Evolutionary conservation across 2,113 vertebrate genomes (phyloP), one percentile per base, ranked within the genome.

Genomic region (Pogonocichla stellata): DNA sequence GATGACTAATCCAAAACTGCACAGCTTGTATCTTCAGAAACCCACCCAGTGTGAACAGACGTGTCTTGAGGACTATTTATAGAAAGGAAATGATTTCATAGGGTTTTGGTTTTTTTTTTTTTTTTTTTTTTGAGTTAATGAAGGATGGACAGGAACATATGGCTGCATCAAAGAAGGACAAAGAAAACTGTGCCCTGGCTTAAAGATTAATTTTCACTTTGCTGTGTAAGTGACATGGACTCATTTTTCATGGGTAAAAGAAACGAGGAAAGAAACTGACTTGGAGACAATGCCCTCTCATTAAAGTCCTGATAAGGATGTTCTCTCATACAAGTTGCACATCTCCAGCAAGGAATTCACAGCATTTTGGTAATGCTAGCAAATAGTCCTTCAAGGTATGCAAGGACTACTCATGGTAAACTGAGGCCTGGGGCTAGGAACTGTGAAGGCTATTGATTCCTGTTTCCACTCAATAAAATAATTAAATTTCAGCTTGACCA

Each of bases 161-260:
- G 81, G 56, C 43, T 86, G 58, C 50, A 67, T 61, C 47, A 82
- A 84, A 84, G 40, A 69, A 69, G 56, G 61, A 84, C 62, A 95
- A 90, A 70, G 58, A 66, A 93, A 53, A 2, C 31, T 48, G 65
- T 45, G 26, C 17, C 20, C 54, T 93, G 36, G 14, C 79, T 90
- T 95, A 94, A 92, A 87, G 42, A 61, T 47, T 81, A n/a, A 38
- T 94, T 96, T 94, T 86, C 19, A 64, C 43, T 93, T 79, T 75
- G 19, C 58, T 38, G 5, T 67, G 26, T 66, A 81, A 80, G 69
- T 43, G 58, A 86, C 73, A 47, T 14, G 23, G 25, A 26, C 38
- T 82, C 34, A 51, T 94, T 94, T 86, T 84, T 84, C 65, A 70
- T 40, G 23, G 64, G 72, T 80, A n/a, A 80, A 90, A 65, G 60